Conservation (phyloP, 2,113 vertebrate species). For the Meleagris gallopavo region DNA sequence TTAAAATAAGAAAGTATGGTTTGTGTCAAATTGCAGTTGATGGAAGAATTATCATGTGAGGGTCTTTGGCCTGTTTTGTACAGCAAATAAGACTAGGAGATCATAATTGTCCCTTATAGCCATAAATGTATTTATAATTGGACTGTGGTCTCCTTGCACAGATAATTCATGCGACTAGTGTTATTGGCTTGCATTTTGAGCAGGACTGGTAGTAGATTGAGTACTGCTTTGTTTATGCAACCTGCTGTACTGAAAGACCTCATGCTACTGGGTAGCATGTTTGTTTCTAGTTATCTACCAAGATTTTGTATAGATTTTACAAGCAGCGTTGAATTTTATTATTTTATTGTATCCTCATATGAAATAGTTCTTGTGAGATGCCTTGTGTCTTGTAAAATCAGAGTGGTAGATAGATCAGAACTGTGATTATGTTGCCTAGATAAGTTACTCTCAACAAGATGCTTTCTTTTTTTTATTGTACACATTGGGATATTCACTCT, state of each 20-base stretch:
- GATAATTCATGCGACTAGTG: background rate
- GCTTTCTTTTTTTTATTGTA: background rate
- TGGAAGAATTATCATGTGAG: background rate
- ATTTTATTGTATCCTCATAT: constrained; percentile 6
- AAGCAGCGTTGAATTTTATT: constrained; percentile 16
- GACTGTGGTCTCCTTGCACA: background rate
- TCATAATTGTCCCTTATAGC: background rate
- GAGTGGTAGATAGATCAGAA: background rate
- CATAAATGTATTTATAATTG: constrained; percentile 6
- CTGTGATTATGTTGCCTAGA: constrained; percentile 7
- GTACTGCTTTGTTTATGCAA: background rate
- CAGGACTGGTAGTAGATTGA: background rate
- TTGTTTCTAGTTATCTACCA: constrained; percentile 42
- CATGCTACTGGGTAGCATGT: background rate
- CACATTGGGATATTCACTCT: background rate
- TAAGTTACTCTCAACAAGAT: background rate
- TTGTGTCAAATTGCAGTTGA: background rate
- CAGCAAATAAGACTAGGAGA: background rate
- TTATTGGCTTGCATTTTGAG: background rate
- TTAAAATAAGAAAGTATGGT: background rate
- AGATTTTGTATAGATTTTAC: constrained; percentile 21
- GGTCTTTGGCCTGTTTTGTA: background rate
- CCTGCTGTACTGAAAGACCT: background rate
- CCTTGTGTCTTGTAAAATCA: constrained; percentile 36
- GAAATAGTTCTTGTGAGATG: constrained; percentile 8